Conservation (phyloP, 2,888 invertebrate species). For the Tetrapedia diversipes region DNA sequence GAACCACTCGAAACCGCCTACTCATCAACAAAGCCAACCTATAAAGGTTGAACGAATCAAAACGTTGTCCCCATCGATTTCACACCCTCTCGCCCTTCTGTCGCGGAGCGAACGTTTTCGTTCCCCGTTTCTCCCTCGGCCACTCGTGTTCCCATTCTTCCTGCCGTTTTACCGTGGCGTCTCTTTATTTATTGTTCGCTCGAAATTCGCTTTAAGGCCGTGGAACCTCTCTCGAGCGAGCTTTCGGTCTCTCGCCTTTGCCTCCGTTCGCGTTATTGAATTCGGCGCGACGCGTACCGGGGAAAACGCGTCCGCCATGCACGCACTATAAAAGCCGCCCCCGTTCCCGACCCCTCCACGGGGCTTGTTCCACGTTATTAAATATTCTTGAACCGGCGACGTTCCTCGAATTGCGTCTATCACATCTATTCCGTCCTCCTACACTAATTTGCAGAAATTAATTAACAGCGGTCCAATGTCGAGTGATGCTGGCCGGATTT, state of each 20-base stretch:
- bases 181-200: constrained; percentile 71
- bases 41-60: background rate
- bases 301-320: constrained; percentile 32
- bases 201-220: constrained; percentile 68
- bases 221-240: background rate
- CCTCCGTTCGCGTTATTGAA: constrained; percentile 59
- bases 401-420: background rate
- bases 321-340: constrained; percentile 2
- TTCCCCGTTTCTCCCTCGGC: background rate
- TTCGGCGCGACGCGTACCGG: constrained; percentile 53
- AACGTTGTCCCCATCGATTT: background rate
- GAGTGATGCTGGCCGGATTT: background rate
- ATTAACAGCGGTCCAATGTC: constrained; percentile 15
- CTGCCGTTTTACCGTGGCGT: constrained; percentile 17
- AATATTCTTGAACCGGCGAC: constrained; percentile 60
- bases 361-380: constrained; percentile 63
- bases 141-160: constrained; percentile 16
- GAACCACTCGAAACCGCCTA: no score
- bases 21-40: background rate
- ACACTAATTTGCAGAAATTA: constrained; percentile 25
- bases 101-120: background rate
- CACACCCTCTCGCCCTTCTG: background rate
- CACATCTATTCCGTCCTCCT: background rate
- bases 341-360: constrained; percentile 2
- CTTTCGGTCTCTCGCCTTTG: constrained; percentile 42